Evolutionary conservation across 2,113 vertebrate species (phyloP).

Genomic region (Cyphomyrus plagiostoma): DNA sequence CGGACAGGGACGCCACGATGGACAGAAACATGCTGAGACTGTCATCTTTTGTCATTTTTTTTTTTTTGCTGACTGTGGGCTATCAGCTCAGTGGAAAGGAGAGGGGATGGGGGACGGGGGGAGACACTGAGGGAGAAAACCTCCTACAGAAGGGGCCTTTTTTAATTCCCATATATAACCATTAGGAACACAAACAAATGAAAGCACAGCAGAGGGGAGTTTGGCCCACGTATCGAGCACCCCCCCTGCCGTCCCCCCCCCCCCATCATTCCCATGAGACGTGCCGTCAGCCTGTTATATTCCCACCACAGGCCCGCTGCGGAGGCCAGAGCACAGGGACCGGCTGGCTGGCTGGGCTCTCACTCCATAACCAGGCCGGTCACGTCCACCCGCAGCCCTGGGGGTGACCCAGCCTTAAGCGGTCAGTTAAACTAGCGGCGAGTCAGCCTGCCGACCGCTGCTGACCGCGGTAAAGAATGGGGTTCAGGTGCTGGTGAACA

Average conservation of each 20-base stretch:
- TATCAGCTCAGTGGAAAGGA: neutral
- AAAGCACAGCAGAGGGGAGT: neutral
- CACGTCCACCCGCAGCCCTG: neutral
- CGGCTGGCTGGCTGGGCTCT: neutral
- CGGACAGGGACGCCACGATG: neutral
- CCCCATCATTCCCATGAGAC: neutral
- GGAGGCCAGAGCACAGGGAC: neutral
- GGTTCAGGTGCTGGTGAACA: neutral
- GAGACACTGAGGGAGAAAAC: too few relatives aligned
- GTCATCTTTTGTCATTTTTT: slow-evolving; percentile 2
- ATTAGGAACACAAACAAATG: neutral
- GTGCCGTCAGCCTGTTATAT: neutral
- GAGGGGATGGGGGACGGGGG: neutral
- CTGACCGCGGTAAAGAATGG: neutral
- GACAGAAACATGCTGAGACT: slow-evolving; percentile 11
- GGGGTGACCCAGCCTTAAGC: neutral
- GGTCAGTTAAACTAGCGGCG: neutral
- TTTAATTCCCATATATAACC: neutral
- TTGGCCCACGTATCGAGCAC: neutral
- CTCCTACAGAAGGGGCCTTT: neutral
- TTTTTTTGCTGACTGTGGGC: neutral
- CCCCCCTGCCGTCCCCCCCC: neutral
- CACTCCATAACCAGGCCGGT: neutral
- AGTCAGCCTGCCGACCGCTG: neutral
- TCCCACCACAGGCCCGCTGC: neutral